Evolutionary conservation across 2,888 invertebrate genomes (phyloP), one percentile per base, ranked within the genome.

Genomic region (Agrotis segetum): DNA sequence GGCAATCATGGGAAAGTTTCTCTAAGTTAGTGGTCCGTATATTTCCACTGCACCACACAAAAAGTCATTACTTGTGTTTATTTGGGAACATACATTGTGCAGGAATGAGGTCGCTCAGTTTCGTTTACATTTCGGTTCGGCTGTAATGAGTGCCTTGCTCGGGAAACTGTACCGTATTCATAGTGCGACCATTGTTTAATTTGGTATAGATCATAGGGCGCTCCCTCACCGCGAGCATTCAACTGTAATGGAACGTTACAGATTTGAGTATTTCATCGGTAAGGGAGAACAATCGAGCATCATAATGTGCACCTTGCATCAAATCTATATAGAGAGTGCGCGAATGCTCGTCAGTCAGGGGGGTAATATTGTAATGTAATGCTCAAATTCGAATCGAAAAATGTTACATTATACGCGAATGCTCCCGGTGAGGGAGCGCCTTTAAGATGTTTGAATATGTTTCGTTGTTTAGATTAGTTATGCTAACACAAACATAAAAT

Each of bases 111-210:
- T 65, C 71, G 76, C 71, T 67, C 60, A 61, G 69, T 70, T 66
- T 63, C 34, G 58, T 83, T 65, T 66, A 83, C 67, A 70, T 69
- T 81, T 65, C 19, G 46, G 67, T 56, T 62, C 50, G 59, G 21
- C 29, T 65, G 34, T 81, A 81, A 83, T 81, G 81, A 81, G 67
- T 50, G 72, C 69, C 40, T 68, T 61, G 76, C 70, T 49, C 55
- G 50, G 71, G 60, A 56, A 67, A 16, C 50, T 40, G 46, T 6
- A 34, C 14, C 53, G 1, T 1, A 79, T 70, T 74, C 55, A 74
- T 80, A 74, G 79, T 64, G 2, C 4, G 19, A 21, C 24, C 24
- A 59, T 65, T 14, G 17, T 11, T 5, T 40, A 46, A 17, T 44
- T 50, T 19, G 4, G n/a, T 14, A 47, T 11, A 24, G 13, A 13